phyloP scores from a whole-genome alignment of 1,140 invertebrate genomes.

The Papilio glaucus region DNA sequence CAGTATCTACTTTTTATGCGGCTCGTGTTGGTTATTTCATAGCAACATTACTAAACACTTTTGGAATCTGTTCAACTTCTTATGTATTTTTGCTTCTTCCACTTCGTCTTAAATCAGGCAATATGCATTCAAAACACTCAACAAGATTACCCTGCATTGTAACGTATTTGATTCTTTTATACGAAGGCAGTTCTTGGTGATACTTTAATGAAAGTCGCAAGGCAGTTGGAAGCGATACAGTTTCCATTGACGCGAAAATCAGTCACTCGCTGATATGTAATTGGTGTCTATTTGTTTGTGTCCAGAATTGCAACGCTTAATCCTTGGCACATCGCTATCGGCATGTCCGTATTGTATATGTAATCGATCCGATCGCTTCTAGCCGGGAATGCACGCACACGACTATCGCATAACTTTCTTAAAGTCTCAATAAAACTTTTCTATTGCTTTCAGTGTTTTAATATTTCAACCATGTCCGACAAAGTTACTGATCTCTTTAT shows the following conservation, averaged over 20 bases:
- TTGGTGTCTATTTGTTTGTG: slow-evolving; percentile 76
- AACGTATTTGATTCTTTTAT: slow-evolving; percentile 8
- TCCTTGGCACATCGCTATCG: slow-evolving; percentile 74
- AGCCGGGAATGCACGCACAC: slow-evolving; percentile 54
- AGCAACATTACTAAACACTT: slow-evolving; percentile 33
- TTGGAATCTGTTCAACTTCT: slow-evolving; percentile 37
- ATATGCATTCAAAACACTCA: slow-evolving; percentile 37
- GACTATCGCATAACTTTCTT: slow-evolving; percentile 49
- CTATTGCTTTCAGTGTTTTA: slow-evolving; percentile 38
- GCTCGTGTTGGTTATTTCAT: slow-evolving; percentile 32
- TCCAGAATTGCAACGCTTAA: slow-evolving; percentile 75
- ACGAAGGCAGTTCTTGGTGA: background rate
- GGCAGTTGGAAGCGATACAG: slow-evolving; percentile 20
- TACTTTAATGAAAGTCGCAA: slow-evolving; percentile 37
- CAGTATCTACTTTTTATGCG: slow-evolving; percentile 31
- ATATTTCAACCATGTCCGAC: slow-evolving; percentile 33
- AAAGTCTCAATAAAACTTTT: slow-evolving; percentile 37
- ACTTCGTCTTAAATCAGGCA: slow-evolving; percentile 18
- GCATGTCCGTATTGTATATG: slow-evolving; percentile 77
- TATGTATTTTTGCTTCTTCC: slow-evolving; percentile 22
- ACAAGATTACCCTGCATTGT: slow-evolving; percentile 27
- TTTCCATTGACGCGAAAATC: slow-evolving; percentile 63
- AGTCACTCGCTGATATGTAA: slow-evolving; percentile 73
- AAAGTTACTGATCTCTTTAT: slow-evolving; percentile 29
- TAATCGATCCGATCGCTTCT: slow-evolving; percentile 58